A percentile compares a stretch with the other conserved stretches of the same genome.
Evolutionary conservation across 2,797 vertebrate species (phyloP).

Genomic region (Columba guinea): DNA sequence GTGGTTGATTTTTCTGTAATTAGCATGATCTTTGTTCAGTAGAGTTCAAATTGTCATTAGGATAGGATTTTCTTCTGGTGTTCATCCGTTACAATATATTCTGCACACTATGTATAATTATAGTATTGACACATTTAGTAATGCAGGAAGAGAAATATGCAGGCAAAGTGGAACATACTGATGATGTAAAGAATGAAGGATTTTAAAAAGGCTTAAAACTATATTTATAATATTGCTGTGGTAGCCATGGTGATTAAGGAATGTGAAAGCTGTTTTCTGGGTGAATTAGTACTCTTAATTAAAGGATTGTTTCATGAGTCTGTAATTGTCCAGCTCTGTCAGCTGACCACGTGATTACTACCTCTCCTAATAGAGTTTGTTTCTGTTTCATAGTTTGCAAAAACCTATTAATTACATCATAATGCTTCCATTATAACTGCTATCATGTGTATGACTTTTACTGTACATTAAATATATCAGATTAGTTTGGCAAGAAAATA

Average conservation of each 20-base stretch:
- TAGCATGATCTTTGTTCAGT: background rate
- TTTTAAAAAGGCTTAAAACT: background rate
- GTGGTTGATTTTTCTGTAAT: background rate
- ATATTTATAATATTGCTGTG: background rate
- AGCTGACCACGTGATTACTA: background rate
- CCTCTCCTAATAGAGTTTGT: background rate
- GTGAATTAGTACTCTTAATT: background rate
- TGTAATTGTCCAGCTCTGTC: background rate
- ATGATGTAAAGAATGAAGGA: background rate
- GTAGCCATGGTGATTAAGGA: background rate
- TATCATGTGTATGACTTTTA: background rate
- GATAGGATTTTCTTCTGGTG: background rate
- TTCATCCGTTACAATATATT: background rate
- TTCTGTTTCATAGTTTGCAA: background rate
- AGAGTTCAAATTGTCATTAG: background rate
- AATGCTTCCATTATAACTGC: background rate
- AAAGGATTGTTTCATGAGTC: background rate
- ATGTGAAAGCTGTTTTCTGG: background rate
- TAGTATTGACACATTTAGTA: background rate
- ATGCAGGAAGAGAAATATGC: background rate
- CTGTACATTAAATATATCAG: background rate
- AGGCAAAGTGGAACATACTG: background rate
- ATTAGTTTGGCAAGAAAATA: background rate
- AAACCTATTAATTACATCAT: background rate
- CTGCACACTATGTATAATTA: background rate